Evolutionary conservation across 2,113 vertebrate genomes (phyloP), one percentile per base, ranked within the genome.

Genomic region (Stigmatopora argus): DNA sequence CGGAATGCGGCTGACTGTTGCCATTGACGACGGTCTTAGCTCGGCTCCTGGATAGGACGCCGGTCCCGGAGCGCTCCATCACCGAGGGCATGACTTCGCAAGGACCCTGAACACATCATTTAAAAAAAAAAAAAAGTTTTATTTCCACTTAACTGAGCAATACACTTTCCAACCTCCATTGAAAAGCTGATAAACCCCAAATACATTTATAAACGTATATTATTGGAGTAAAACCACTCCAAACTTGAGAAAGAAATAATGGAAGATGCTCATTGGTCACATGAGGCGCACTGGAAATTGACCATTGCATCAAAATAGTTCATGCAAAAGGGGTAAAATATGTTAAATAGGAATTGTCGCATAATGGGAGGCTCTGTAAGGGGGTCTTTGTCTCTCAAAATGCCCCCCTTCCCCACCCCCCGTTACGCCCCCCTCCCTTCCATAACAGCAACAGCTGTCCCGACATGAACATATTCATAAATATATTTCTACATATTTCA

Each of bases 1-100:
- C 85, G 0, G 86, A 88, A 70, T 88, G 86, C 13, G 85, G 83
- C 2, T 77, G 85, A 70, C 85, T 88, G 82, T 86, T 92, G 63
- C 94, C 93, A 17, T 94, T 94, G 80, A 92, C 90, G 66, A 92
- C 90, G 0, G 89, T 93, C 89, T 94, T 95, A 71, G 94, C 90
- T 80, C 94, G 88, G 89, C 93, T 94, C 74, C 93, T 89, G 87
- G 93, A 94, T 78, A 94, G 88, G 84, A 95, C 94, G 76, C 93
- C 93, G 5, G 92, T 82, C 73, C 90, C 89, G 6, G 93, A 91
- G 75, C 93, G 93, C 85, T 95, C 94, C 93, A 94, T 94, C 83
- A 93, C 94, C 23, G 94, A 93, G 53, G 94, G 92, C 93, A 95
- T 94, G 82, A 65, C 87, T 90, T 60, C 12, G 73, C 62, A 26